Evolutionary conservation across 2,888 invertebrate genomes (phyloP), one percentile per base, ranked within the genome.

Genomic region (Zaprionus obscuricornis): DNA sequence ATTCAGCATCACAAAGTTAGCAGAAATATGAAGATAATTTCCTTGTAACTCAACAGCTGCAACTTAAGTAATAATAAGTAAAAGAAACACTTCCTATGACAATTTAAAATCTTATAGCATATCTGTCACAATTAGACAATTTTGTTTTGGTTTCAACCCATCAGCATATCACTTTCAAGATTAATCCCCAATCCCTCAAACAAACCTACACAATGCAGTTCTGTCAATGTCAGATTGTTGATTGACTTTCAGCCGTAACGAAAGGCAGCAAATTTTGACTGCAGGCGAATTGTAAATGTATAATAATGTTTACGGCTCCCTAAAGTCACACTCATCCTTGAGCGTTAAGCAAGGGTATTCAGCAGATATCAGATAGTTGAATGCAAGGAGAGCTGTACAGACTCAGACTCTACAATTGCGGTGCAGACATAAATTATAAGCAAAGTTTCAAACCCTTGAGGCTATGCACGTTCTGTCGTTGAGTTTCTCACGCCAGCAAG

Each of bases 401-500:
- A 22, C 17, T 5, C 18, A 22, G 18, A 17, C 11, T 34, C 51
- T 60, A 58, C 55, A 67, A 58, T 66, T 65, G 66, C 63, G 47
- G 45, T 54, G 65, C 63, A 55, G 70, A 64, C 67, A 85, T 85
- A 81, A 81, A 82, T 85, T 78, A 75, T 57, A 65, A 75, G 73
- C 67, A 46, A 55, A 51, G 62, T 49, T 77, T 84, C 37, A 49
- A 57, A 64, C 73, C 86, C 86, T 69, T 72, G 64, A 56, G 74
- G 82, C 81, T 33, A 66, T 85, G 85, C 82, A 82, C 82, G 82
- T 79, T 82, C 69, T 69, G 77, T 67, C 65, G 64, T 59, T 42
- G 54, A 67, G 67, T 85, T 81, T 81, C 81, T 85, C 81, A 81
- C 81, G 81, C 68, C 78, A 64, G n/a, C n/a, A n/a, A n/a, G n/a